phyloP scores from a whole-genome alignment of 2,888 invertebrate genomes.

The Lutraria lutraria region DNA sequence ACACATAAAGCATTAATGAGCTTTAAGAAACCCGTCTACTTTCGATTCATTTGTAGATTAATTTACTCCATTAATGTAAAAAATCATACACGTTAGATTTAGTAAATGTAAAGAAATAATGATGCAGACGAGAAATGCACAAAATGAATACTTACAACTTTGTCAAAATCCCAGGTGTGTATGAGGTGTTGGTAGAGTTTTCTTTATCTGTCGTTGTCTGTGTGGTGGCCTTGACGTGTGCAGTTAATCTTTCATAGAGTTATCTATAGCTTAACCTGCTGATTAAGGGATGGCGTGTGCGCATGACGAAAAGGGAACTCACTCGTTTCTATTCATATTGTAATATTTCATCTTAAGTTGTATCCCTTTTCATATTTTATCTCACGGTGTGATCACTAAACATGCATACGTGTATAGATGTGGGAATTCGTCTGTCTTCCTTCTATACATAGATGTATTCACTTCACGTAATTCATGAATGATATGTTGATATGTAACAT shows the following conservation, averaged over 20 bases:
- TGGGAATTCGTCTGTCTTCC: too few species aligned
- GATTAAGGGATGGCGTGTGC: background rate
- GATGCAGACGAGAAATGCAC: background rate
- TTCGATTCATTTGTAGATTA: too few species aligned
- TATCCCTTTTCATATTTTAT: background rate
- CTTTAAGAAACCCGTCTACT: too few species aligned
- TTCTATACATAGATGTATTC: too few species aligned
- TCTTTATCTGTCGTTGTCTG: background rate
- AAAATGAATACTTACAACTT: background rate
- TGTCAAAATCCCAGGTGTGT: background rate
- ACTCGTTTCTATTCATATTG: background rate
- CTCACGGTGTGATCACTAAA: background rate
- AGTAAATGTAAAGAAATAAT: too few species aligned
- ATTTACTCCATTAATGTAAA: too few species aligned
- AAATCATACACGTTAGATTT: too few species aligned
- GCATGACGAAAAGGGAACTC: background rate
- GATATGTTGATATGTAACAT: too few species aligned
- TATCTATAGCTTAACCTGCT: background rate
- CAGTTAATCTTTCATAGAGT: background rate
- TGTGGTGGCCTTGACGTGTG: background rate
- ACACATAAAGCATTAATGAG: too few species aligned
- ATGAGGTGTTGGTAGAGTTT: background rate
- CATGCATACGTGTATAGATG: too few species aligned
- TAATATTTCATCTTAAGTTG: background rate
- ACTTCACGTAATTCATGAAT: too few species aligned